These are phyloP conservation scores for Catharus fuscescens DNA, from an alignment of 2,113 vertebrate genomes.

Conservation along the genomic window DNA sequence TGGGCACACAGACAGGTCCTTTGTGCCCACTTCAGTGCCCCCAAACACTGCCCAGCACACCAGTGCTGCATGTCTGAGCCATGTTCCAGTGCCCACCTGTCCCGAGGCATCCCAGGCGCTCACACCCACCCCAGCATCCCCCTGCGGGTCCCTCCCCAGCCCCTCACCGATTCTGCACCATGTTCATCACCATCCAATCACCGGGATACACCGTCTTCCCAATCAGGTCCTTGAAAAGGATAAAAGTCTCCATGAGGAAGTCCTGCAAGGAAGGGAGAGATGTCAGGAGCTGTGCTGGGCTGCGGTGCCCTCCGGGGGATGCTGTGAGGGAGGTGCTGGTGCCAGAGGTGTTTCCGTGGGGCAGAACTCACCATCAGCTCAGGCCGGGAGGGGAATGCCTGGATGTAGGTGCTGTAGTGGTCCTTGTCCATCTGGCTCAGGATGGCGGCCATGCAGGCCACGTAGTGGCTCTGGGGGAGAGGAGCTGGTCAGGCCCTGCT, in stretches of 20 bases:
- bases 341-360: accelerated
- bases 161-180: constrained; percentile 73
- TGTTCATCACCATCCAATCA: constrained; percentile 70
- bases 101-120: neutral
- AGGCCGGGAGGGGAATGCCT: neutral
- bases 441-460: constrained; percentile 71
- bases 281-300: neutral
- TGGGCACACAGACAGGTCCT: neutral
- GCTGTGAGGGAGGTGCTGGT: neutral
- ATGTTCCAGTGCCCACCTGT: accelerated
- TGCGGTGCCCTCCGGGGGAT: accelerated
- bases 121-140: accelerated
- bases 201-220: constrained; percentile 58
- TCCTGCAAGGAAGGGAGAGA: neutral
- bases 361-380: constrained; percentile 65
- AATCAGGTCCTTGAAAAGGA: constrained; percentile 71
- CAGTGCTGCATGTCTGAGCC: accelerated
- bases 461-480: constrained; percentile 55
- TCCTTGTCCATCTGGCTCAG: constrained; percentile 67
- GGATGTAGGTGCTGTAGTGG: constrained; percentile 60
- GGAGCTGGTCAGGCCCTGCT: neutral
- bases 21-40: neutral
- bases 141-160: accelerated
- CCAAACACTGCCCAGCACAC: accelerated
- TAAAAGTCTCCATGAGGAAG: constrained; percentile 72